Base-by-base conservation (phyloP, 2,888 invertebrate species). In the Cheilosia soror region DNA sequence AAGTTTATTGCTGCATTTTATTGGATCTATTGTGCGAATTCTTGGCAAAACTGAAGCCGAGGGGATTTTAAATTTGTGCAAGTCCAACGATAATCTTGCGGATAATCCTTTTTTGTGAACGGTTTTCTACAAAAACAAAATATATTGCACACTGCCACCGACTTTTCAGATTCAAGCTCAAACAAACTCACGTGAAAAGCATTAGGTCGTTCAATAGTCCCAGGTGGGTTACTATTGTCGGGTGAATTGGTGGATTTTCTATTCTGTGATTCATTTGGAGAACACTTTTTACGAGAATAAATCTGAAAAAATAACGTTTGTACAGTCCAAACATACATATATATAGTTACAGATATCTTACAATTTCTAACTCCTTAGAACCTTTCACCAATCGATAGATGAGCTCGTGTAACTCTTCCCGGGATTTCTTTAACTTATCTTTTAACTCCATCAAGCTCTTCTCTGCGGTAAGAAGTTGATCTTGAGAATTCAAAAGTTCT, bases 331-430 rank as follows among this genome's bases (percentile, higher is more conserved):
- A 47, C 15, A 2, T n/a, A 7, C 25, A 7, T 7, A 2, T 6
- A 9, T n/a, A 2, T 1, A 15, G 5, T 44, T 6, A 53, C 7
- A 33, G 33, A 9, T 3, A 13, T n/a, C 49, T 2, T 71, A 78
- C 84, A 9, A 1, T 13, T 25, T 84, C 25, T 11, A 80, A 11
- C 1, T 68, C 49, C 40, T 55, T 62, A 0, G 76, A 42, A 1
- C 85, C 81, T 33, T 71, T 62, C 0, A 81, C 81, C 7, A 85
- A 27, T 7, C 7, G 27, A 58, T 3, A 44, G n/a, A 85, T 85
- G 5, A 47, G 29, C 6, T 63, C n/a, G n/a, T 40, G 33, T 15
- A 65, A 15, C 20, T 20, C 5, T 20, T 81, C 71, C 4, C 25
- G 9, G 1, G 5, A 5, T 20, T 9, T 66, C 27, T 6, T 72